Conservation (phyloP, 2,113 vertebrate genomes). For the Chloroceryle aenea region DNA sequence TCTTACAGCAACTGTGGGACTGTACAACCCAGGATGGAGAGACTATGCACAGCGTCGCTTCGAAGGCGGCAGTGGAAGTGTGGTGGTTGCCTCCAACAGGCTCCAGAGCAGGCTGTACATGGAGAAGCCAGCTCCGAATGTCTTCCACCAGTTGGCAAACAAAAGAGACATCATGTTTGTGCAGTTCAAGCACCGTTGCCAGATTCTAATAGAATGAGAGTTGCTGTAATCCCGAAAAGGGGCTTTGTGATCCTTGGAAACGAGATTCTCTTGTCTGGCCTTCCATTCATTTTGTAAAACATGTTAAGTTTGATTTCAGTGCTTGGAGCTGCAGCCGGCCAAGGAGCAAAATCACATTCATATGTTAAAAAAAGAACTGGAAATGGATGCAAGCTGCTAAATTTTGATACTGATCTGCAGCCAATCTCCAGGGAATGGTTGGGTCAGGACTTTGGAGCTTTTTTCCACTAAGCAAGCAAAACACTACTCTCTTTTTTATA, state of each 20-base stretch:
- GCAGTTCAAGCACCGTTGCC: slow-evolving; percentile 22
- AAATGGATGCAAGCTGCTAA: slow-evolving; percentile 53
- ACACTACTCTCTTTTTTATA: background rate
- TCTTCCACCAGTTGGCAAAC: slow-evolving; percentile 51
- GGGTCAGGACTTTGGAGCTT: slow-evolving; percentile 31
- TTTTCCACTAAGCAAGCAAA: slow-evolving; percentile 45
- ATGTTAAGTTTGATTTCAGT: slow-evolving; percentile 60
- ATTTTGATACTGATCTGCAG: slow-evolving; percentile 50
- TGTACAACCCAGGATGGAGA: background rate
- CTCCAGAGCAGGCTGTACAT: background rate
- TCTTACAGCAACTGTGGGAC: fast-evolving
- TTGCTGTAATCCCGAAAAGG: slow-evolving; percentile 37
- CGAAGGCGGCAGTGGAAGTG: background rate
- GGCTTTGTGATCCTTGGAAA: slow-evolving; percentile 56
- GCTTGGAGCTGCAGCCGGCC: slow-evolving; percentile 56
- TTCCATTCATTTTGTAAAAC: slow-evolving; percentile 65
- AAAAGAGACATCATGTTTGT: slow-evolving; percentile 46
- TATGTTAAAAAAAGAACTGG: slow-evolving; percentile 51
- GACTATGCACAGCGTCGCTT: fast-evolving
- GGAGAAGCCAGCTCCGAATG: background rate
- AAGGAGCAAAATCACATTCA: slow-evolving; percentile 47
- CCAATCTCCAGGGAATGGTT: slow-evolving; percentile 32
- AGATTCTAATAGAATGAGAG: slow-evolving; percentile 53
- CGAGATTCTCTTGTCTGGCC: slow-evolving; percentile 54
- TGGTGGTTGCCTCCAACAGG: background rate